phyloP scores from a whole-genome alignment of 2,113 vertebrate species.

The Aldabrachelys gigantea region DNA sequence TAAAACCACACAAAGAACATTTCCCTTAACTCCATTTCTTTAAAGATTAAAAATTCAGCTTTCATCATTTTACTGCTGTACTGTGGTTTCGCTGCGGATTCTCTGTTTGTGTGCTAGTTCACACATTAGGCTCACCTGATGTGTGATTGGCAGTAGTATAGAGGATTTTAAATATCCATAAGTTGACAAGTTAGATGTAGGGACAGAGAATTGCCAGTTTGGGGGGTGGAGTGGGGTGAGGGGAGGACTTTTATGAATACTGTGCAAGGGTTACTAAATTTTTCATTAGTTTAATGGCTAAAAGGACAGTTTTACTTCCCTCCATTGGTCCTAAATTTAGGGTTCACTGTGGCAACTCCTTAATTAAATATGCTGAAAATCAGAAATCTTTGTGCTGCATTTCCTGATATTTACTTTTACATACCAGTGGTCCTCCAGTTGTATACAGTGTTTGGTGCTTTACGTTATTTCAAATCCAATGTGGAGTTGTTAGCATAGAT shows the following conservation, averaged over 20 bases:
- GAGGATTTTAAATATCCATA: slow-evolving; percentile 14
- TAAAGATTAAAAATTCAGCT: background rate
- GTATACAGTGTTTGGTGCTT: background rate
- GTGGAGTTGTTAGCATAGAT: background rate
- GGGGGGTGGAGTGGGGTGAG: background rate
- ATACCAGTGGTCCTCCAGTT: background rate
- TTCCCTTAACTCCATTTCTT: background rate
- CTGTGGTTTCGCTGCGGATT: background rate
- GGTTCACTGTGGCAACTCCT: background rate
- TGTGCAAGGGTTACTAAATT: rapidly evolving
- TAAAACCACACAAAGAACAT: background rate
- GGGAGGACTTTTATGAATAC: background rate
- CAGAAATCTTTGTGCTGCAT: background rate
- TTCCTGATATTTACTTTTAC: background rate
- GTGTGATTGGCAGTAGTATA: slow-evolving; percentile 1
- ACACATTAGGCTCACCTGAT: slow-evolving; percentile 30
- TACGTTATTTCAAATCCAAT: background rate
- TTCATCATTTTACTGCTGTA: background rate
- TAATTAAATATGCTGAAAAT: background rate
- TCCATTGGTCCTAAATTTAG: background rate
- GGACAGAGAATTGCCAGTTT: background rate
- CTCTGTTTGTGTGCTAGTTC: slow-evolving; percentile 22
- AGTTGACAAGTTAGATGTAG: slow-evolving; percentile 48
- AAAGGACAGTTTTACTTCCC: background rate
- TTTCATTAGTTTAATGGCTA: background rate